These are phyloP conservation scores for Choristoneura fumiferana DNA, from an alignment of 1,140 invertebrate species.

Conservation along the genomic window DNA sequence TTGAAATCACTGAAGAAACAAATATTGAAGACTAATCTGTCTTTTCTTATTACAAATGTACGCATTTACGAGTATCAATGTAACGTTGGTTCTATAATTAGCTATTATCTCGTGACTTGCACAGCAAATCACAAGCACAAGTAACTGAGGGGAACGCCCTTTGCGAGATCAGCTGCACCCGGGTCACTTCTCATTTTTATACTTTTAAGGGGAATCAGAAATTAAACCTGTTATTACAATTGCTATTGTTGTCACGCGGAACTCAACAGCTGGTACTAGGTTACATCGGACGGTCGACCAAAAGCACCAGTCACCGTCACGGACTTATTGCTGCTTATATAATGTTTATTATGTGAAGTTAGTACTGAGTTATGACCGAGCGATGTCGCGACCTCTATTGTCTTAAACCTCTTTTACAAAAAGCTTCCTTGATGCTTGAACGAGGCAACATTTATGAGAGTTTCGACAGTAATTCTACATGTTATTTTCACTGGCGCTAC, in stretches of 20 bases:
- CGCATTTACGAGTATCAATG: no score
- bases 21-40: no score
- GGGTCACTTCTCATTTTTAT: slow-evolving; percentile 49
- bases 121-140: slow-evolving; percentile 24
- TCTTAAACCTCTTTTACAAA: no score
- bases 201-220: slow-evolving; percentile 37
- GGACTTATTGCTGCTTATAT: slow-evolving; percentile 4
- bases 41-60: no score
- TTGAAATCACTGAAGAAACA: no score
- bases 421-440: no score
- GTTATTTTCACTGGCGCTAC: no score
- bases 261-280: slow-evolving; percentile 12
- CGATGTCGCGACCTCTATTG: no score
- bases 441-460: no score
- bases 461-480: no score
- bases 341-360: slow-evolving; percentile 13
- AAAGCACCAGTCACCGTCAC: slow-evolving; percentile 9
- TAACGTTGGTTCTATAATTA: slow-evolving; percentile 12
- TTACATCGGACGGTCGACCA: slow-evolving; percentile 3
- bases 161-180: slow-evolving; percentile 57
- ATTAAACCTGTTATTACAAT: slow-evolving; percentile 42
- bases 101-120: slow-evolving; percentile 33
- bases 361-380: background rate
- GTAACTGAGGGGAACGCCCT: slow-evolving; percentile 62
- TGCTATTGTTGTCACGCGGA: slow-evolving; percentile 28